Conservation (phyloP, 2,888 invertebrate species). For the Xylota sylvarum region DNA sequence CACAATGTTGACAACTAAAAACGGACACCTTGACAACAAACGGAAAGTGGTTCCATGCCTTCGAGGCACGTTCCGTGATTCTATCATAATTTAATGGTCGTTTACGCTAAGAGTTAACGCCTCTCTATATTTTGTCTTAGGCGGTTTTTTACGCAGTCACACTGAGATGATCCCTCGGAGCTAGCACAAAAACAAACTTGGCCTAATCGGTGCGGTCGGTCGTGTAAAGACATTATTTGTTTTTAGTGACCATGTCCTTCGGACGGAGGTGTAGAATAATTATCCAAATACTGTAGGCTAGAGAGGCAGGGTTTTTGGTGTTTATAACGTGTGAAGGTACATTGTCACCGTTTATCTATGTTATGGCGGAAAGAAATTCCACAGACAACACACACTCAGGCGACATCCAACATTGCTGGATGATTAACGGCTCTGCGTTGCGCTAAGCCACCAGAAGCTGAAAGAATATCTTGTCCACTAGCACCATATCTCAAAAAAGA, state of each 20-base stretch:
- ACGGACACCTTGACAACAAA: constrained; percentile 23
- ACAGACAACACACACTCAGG: background rate
- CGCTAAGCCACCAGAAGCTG: constrained; percentile 34
- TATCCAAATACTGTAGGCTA: constrained; percentile 1
- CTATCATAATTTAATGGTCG: constrained; percentile 57
- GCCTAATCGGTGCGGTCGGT: constrained; percentile 3
- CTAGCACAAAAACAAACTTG: background rate
- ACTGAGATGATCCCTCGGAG: constrained; percentile 16
- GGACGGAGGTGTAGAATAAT: constrained; percentile 14
- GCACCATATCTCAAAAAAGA: constrained; percentile 15
- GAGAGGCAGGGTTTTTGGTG: background rate
- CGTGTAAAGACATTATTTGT: background rate
- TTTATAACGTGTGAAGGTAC: constrained; percentile 18
- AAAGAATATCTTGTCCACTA: constrained; percentile 16
- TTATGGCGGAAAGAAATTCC: background rate
- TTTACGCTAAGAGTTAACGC: constrained; percentile 56
- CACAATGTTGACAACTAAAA: constrained; percentile 30
- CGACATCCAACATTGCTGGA: constrained; percentile 20
- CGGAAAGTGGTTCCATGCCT: background rate
- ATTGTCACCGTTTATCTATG: constrained; percentile 28
- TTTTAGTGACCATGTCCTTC: background rate
- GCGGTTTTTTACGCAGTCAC: constrained; percentile 1
- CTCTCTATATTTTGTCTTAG: constrained; percentile 24
- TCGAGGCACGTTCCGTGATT: constrained; percentile 4
- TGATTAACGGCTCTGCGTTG: constrained; percentile 36